Evolutionary conservation across 2,888 invertebrate species (phyloP).

Genomic region (Zaprionus obscuricornis): DNA sequence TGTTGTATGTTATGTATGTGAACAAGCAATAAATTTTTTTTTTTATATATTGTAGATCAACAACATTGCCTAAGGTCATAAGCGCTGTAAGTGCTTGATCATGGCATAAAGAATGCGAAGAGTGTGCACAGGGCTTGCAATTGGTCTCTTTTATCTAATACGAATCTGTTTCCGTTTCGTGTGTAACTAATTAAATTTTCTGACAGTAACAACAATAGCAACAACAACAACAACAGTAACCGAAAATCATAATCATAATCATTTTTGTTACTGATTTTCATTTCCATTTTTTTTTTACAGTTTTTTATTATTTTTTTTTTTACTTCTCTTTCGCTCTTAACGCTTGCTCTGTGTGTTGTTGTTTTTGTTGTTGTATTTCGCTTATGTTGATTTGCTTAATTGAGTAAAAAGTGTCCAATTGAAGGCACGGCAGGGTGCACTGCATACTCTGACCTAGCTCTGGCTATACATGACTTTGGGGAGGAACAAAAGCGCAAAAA

Average conservation of each 20-base stretch:
- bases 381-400: conserved; percentile 80
- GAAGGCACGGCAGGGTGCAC: conserved; percentile 56
- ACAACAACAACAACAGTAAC: background rate
- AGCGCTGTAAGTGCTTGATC: background rate
- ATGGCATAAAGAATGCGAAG: background rate
- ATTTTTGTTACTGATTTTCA: conserved; percentile 42
- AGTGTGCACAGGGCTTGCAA: background rate
- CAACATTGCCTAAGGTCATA: conserved; percentile 68
- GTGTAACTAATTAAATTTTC: conserved; percentile 52
- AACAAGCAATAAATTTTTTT: conserved; percentile 27
- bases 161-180: conserved; percentile 50
- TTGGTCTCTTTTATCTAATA: background rate
- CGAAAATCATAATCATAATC: conserved; percentile 18
- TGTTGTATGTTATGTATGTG: conserved; percentile 24
- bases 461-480: conserved; percentile 29
- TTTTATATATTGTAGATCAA: conserved; percentile 67
- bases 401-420: conserved; percentile 76
- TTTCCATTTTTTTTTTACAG: conserved; percentile 18
- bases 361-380: conserved; percentile 18
- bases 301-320: conserved; percentile 19
- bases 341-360: conserved; percentile 3
- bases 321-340: conserved; percentile 5
- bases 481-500: conserved; percentile 1
- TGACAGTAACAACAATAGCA: too few species aligned
- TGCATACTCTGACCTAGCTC: conserved; percentile 43